These are phyloP conservation scores for Myotis findleyi DNA, from an alignment of 2,797 vertebrate species.

Conservation along the genomic window DNA sequence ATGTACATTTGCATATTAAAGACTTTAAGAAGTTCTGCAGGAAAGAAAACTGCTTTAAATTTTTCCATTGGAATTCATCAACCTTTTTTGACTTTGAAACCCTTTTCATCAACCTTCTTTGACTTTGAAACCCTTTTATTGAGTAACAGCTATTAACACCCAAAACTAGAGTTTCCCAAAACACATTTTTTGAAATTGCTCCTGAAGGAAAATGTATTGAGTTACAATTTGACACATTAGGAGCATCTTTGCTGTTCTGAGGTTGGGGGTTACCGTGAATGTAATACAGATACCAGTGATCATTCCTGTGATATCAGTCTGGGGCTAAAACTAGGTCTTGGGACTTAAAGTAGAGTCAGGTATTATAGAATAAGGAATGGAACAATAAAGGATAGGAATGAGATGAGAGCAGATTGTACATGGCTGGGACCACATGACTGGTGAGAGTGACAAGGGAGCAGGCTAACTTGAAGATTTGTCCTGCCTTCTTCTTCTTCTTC, in stretches of 20 bases:
- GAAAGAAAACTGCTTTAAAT: constrained; percentile 70
- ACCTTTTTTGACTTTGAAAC: constrained; percentile 68
- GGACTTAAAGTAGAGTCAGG: background rate
- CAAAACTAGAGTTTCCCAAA: constrained; percentile 42
- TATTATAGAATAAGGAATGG: background rate
- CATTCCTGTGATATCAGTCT: background rate
- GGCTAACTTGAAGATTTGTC: background rate
- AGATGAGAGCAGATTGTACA: background rate
- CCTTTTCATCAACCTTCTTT: constrained; percentile 59
- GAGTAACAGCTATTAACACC: constrained; percentile 49
- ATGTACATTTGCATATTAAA: constrained; percentile 74
- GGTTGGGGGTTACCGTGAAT: background rate
- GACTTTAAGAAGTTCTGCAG: constrained; percentile 64
- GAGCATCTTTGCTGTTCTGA: background rate
- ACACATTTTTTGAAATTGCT: constrained; percentile 14
- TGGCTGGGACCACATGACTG: background rate
- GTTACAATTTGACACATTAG: background rate
- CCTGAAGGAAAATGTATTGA: background rate
- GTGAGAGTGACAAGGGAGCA: background rate
- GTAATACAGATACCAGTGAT: background rate
- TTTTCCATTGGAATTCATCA: constrained; percentile 54
- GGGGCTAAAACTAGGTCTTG: background rate
- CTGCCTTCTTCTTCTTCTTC: background rate
- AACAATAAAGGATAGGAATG: background rate
- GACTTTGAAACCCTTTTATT: constrained; percentile 58